These are phyloP conservation scores for Leptothorax acervorum DNA, from an alignment of 2,888 invertebrate genomes.

Conservation along the genomic window DNA sequence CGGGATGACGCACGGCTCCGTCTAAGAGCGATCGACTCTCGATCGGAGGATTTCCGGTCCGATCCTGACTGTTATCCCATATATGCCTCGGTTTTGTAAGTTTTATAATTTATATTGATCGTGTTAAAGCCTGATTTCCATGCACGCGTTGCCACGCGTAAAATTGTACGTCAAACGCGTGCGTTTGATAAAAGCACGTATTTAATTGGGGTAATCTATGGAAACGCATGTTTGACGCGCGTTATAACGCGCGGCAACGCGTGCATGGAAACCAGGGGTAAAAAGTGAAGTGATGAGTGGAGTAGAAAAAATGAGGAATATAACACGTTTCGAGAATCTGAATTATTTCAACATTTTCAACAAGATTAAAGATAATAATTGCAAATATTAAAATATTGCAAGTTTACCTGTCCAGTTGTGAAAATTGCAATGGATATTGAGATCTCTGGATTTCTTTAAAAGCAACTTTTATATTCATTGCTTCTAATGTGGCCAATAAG, in stretches of 20 bases:
- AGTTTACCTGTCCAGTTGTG: conserved; percentile 71
- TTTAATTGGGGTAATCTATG: no score
- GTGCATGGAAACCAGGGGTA: no score
- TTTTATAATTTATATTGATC: neutral
- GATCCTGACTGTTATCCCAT: neutral
- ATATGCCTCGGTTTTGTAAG: neutral
- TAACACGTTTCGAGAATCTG: neutral
- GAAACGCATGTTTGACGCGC: no score
- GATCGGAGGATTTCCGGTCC: neutral
- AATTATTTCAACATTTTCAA: neutral
- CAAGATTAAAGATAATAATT: neutral
- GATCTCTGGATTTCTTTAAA: conserved; percentile 67
- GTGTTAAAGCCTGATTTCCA: neutral
- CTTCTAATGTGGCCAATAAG: conserved; percentile 63
- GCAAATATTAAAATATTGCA: neutral
- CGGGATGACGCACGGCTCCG: neutral
- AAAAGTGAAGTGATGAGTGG: neutral
- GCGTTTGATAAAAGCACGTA: no score
- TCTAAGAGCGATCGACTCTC: neutral
- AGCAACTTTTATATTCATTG: conserved; percentile 46
- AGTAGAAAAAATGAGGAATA: neutral
- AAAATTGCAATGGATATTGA: conserved; percentile 67
- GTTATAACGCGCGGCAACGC: no score
- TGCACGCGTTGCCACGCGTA: no score
- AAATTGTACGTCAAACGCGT: no score